Evolutionary conservation across 2,113 vertebrate genomes (phyloP), one percentile per base, ranked within the genome.

Genomic region (Campylomormyrus tamandua): DNA sequence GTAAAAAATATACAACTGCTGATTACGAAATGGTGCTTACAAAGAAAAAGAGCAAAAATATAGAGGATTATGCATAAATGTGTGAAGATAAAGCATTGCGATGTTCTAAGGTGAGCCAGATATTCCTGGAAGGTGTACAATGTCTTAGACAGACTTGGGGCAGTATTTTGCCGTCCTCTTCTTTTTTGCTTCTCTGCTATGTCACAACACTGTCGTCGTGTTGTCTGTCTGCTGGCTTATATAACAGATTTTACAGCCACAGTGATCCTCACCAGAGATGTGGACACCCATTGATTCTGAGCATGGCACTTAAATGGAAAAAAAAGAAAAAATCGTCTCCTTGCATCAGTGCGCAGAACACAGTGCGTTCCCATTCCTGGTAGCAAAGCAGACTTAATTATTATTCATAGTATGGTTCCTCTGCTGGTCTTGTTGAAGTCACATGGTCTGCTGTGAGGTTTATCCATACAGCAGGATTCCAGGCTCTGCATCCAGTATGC

Each of bases 201-300:
- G 77, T 42, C 39, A 42, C 77, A 35, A 45, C 77, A 83, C 35
- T 83, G 77, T 35, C 11, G 15, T 83, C 11, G 15, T 83, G 77
- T 35, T 42, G 31, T 39, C 39, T 45, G 45, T 84, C 83, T 84
- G 83, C 83, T 84, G 42, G 83, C 39, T 84, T 84, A 84, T 48
- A n/a, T 84, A 84, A 84, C 83, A 45, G 35, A 45, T 83, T 45
- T 83, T 24, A 83, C 77, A 83, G 39, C 77, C 24, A 83, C 35
- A 10, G 83, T 42, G 42, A 84, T 24, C 15, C 83, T 46, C 45
- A n/a, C 42, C 42, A 46, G 42, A 84, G 42, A 46, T 24, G 83
- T 46, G 83, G 83, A 24, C 83, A 24, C 83, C 83, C 83, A 84
- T 84, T 84, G 83, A 84, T 84, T 84, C 45, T 84, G 83, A 84